phyloP scores from a whole-genome alignment of 2,888 invertebrate genomes.

The Homarus gammarus region DNA sequence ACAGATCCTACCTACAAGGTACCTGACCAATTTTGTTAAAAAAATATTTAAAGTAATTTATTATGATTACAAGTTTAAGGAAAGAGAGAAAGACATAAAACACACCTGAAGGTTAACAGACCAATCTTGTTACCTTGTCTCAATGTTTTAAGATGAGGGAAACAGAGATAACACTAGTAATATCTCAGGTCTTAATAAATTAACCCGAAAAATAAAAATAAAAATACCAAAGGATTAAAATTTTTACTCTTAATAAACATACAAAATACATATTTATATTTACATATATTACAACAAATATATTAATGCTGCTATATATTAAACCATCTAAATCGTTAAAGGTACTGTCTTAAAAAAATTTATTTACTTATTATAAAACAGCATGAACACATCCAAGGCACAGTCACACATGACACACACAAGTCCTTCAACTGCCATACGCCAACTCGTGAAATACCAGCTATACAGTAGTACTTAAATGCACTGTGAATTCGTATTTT shows the following conservation, averaged over 20 bases:
- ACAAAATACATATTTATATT: conserved; percentile 40
- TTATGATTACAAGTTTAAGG: not conserved
- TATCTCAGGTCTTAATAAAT: not conserved
- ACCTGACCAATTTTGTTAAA: too few relatives aligned
- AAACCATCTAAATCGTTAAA: not conserved
- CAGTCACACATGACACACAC: not conserved
- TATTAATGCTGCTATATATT: not conserved
- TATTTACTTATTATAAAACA: not conserved
- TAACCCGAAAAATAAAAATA: too few relatives aligned
- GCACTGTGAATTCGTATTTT: not conserved
- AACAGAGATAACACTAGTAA: not conserved
- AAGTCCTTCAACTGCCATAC: not conserved
- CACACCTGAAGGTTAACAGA: not conserved
- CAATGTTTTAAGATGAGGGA: too few relatives aligned
- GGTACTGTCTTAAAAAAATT: not conserved
- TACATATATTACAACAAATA: conserved; percentile 40
- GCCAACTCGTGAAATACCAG: not conserved
- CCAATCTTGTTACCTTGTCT: not conserved
- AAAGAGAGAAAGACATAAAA: not conserved
- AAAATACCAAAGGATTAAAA: not conserved
- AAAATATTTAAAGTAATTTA: not conserved
- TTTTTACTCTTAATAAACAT: conserved; percentile 15
- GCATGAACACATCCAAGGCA: conserved; percentile 28
- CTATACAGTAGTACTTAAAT: not conserved
- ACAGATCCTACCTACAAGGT: too few relatives aligned